Conservation (phyloP, 2,888 invertebrate genomes). For the Pristionchus exspectatus region DNA sequence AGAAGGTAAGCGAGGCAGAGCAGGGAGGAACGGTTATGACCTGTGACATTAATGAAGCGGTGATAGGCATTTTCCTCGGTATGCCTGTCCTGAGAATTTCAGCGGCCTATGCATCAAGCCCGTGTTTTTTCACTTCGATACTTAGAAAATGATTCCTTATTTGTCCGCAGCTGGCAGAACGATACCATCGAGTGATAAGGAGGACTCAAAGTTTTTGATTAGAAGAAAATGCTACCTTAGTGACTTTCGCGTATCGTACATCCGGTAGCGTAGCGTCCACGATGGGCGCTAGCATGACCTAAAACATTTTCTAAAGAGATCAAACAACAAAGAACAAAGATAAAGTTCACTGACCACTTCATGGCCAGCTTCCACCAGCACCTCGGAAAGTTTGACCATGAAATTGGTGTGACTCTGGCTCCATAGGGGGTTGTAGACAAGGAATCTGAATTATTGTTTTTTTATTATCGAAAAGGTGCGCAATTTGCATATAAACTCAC, state of each 20-base stretch:
- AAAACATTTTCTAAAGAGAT: neutral
- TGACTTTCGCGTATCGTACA: neutral
- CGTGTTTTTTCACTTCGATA: no score
- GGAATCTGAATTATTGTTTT: neutral
- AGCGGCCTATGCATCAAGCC: no score
- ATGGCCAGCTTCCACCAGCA: neutral
- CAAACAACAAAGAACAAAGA: neutral
- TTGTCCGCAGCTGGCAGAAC: no score
- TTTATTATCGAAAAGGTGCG: neutral
- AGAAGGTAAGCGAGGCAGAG: neutral
- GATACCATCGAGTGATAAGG: no score
- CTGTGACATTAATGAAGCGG: no score
- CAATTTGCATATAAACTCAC: neutral
- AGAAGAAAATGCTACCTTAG: neutral
- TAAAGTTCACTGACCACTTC: neutral
- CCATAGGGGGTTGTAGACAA: neutral
- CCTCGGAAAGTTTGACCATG: neutral
- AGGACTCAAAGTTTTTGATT: no score
- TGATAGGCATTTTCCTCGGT: no score
- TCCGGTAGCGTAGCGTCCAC: neutral
- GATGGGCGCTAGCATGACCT: neutral
- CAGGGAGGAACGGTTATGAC: neutral
- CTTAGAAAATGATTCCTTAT: no score
- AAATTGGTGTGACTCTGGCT: slow-evolving; percentile 8
- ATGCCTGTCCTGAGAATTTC: no score